Percentiles rank a stretch among this genome's conserved stretches.
Evolutionary conservation across 2,888 invertebrate species (phyloP).

Genomic region (Seira sanloemensis): DNA sequence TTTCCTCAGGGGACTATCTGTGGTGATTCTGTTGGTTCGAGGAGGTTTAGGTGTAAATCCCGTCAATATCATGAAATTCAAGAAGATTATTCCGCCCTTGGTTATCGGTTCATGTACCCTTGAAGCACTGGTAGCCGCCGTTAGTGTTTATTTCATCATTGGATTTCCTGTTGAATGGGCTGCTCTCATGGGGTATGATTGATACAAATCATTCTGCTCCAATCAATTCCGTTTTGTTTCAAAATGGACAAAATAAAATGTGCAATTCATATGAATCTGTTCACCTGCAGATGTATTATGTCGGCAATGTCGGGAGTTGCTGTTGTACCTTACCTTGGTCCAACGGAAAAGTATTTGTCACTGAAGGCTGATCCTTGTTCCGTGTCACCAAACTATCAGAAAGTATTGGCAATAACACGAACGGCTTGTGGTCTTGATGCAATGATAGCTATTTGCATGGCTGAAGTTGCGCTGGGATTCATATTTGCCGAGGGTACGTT

Average conservation of each 20-base stretch:
- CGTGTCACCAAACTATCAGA: constrained; percentile 29
- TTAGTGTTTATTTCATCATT: constrained; percentile 61
- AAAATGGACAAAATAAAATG: no score
- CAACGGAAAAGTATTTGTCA: constrained; percentile 44
- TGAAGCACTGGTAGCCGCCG: constrained; percentile 64
- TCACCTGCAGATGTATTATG: constrained; percentile 62
- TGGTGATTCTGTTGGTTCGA: constrained; percentile 68
- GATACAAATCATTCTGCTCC: no score
- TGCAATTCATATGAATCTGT: no score
- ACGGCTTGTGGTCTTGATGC: constrained; percentile 71
- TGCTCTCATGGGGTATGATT: constrained; percentile 65
- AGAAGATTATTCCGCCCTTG: constrained; percentile 62
- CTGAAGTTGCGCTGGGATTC: constrained; percentile 68
- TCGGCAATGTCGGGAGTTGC: constrained; percentile 67
- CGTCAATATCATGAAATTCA: constrained; percentile 62
- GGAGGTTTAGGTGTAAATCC: constrained; percentile 69
- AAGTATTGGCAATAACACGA: constrained; percentile 59
- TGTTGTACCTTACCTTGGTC: constrained; percentile 61
- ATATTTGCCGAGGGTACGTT: constrained; percentile 66
- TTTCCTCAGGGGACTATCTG: constrained; percentile 65
- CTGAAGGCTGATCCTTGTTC: constrained; percentile 33
- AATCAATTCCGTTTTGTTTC: no score
- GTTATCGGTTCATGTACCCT: constrained; percentile 63
- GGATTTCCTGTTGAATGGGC: constrained; percentile 67
- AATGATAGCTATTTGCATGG: constrained; percentile 70